Evolutionary conservation across 2,888 invertebrate genomes (phyloP).

Genomic region (Nezara viridula): DNA sequence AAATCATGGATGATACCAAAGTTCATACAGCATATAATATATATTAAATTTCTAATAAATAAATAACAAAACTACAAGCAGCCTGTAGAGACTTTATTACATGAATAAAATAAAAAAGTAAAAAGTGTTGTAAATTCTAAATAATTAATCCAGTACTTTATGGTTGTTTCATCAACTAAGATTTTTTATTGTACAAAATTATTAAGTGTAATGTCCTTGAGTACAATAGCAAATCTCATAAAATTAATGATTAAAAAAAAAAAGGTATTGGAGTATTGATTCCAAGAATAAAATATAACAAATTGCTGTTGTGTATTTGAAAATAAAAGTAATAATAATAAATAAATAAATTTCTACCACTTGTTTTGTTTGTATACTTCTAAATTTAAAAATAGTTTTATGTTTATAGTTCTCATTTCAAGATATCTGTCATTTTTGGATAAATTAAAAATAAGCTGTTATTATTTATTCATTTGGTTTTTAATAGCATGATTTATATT

Average conservation of each 20-base stretch:
- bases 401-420: too few species aligned
- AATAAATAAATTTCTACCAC: too few species aligned
- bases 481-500: not conserved
- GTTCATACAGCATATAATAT: not conserved
- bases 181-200: not conserved
- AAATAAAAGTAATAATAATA: too few species aligned
- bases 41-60: not conserved
- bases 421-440: not conserved
- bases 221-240: not conserved
- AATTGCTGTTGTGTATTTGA: too few species aligned
- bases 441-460: not conserved
- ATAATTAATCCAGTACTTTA: slow-evolving; percentile 20
- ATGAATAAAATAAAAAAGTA: not conserved
- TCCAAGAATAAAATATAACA: not conserved
- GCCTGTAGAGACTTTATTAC: not conserved
- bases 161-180: not conserved
- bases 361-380: too few species aligned
- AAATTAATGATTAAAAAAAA: not conserved
- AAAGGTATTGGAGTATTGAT: not conserved
- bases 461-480: not conserved
- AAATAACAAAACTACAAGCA: slow-evolving; percentile 44
- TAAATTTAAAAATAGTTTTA: too few species aligned
- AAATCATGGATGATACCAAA: slow-evolving; percentile 25
- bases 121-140: not conserved
- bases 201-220: not conserved